Conservation (phyloP, 2,113 vertebrate genomes). For the Merops nubicus region DNA sequence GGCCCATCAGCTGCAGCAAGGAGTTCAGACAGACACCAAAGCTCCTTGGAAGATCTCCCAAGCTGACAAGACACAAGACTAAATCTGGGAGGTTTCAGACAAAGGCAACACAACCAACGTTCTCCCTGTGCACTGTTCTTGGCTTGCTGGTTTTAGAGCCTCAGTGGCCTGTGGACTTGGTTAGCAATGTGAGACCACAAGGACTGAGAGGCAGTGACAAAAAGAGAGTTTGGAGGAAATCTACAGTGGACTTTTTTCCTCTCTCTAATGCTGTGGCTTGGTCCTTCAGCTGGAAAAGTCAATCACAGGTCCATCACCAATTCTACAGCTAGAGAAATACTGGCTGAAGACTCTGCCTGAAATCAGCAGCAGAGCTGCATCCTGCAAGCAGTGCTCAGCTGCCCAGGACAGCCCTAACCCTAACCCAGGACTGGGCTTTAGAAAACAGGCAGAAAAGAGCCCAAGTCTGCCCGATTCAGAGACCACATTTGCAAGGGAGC, state of each 20-base stretch:
- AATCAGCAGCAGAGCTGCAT: background rate
- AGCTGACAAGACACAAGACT: background rate
- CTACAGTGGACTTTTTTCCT: rapidly evolving
- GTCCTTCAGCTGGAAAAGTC: background rate
- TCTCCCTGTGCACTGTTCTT: rapidly evolving
- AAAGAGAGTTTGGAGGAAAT: background rate
- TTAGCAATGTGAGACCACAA: rapidly evolving
- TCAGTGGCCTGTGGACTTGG: rapidly evolving
- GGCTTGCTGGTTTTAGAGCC: background rate
- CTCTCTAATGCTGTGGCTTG: background rate
- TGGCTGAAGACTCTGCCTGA: background rate
- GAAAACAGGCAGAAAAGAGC: background rate
- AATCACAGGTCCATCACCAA: background rate
- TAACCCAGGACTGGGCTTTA: no score
- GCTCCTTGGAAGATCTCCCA: background rate
- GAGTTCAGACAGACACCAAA: background rate
- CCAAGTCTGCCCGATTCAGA: background rate
- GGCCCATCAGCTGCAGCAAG: rapidly evolving
- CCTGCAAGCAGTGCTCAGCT: background rate
- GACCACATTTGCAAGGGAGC: background rate
- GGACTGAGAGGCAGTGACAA: background rate
- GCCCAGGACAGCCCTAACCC: no score
- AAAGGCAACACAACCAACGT: rapidly evolving
- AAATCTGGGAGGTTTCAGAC: background rate
- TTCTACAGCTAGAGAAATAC: background rate